A percentile compares a stretch with the other conserved stretches of the same genome.
Evolutionary conservation across 92 coral and sea anemone species (phyloP).

Genomic region (Chrysogorgia sp.): DNA sequence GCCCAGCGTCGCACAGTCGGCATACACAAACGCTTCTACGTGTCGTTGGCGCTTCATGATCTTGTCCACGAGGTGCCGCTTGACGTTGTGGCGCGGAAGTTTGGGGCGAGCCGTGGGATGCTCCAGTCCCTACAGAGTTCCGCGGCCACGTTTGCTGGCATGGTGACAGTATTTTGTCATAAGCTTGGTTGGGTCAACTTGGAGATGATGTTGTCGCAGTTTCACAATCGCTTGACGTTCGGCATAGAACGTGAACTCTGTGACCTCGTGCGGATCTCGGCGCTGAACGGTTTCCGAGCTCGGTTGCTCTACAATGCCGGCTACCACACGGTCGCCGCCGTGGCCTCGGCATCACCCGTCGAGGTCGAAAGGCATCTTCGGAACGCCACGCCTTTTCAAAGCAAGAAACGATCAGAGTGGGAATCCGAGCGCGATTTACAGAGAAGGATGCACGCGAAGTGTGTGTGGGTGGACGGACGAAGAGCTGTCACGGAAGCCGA

Average conservation of each 20-base stretch:
- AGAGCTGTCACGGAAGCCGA: constrained; percentile 77
- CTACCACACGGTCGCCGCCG: constrained; percentile 83
- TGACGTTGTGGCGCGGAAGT: constrained; percentile 81
- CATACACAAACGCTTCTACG: constrained; percentile 94
- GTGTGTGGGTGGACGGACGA: constrained; percentile 92
- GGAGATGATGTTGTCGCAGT: constrained; percentile 84
- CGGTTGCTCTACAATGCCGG: constrained; percentile 89
- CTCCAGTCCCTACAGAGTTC: constrained; percentile 92
- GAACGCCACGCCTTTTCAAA: constrained; percentile 91
- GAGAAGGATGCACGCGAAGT: constrained; percentile 79
- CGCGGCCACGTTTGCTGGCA: constrained; percentile 97
- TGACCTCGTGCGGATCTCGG: constrained; percentile 87
- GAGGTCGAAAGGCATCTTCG: constrained; percentile 77
- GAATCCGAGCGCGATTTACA: constrained; percentile 88
- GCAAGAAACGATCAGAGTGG: constrained; percentile 77
- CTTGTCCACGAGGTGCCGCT: constrained; percentile 90
- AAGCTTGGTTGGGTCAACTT: constrained; percentile 95
- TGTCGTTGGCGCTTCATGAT: constrained; percentile 92
- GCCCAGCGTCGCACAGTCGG: constrained; percentile 81
- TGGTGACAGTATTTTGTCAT: constrained; percentile 96
- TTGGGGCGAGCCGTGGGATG: constrained; percentile 97
- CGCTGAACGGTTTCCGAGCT: constrained; percentile 96
- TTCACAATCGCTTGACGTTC: constrained; percentile 90
- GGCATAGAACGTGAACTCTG: constrained; percentile 97
- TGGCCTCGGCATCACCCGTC: constrained; percentile 77